Percentiles rank a stretch among this genome's conserved stretches.
Conservation (phyloP, 2,113 vertebrate species). For the Meriones unguiculatus region DNA sequence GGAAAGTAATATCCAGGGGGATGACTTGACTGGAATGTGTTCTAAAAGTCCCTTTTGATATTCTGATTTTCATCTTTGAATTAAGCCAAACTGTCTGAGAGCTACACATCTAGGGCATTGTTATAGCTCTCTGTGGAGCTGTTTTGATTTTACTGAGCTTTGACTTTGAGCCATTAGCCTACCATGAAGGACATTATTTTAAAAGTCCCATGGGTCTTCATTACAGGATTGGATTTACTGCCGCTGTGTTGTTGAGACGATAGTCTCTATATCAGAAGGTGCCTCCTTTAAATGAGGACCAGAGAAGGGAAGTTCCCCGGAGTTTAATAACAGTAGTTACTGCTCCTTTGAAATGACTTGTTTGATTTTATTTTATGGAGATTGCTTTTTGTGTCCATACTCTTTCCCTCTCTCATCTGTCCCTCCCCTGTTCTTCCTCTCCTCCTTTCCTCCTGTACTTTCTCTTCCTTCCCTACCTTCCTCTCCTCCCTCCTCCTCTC, state of each 20-base stretch:
- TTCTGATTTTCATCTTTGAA: slow-evolving; percentile 59
- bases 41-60: slow-evolving; percentile 50
- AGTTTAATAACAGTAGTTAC: slow-evolving; percentile 52
- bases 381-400: slow-evolving; percentile 8
- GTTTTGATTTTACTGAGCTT: slow-evolving; percentile 70
- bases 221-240: slow-evolving; percentile 56
- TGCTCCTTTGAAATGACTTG: slow-evolving; percentile 48
- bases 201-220: slow-evolving; percentile 40
- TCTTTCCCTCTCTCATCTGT: background rate
- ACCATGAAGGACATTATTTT: slow-evolving; percentile 65
- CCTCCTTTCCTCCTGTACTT: too few relatives aligned
- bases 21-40: slow-evolving; percentile 1
- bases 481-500: background rate
- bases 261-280: slow-evolving; percentile 29
- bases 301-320: slow-evolving; percentile 11
- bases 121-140: slow-evolving; percentile 50
- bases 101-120: background rate
- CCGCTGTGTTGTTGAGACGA: slow-evolving; percentile 24
- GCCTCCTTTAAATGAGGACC: slow-evolving; percentile 44
- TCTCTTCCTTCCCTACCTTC: background rate
- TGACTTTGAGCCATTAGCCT: slow-evolving; percentile 62
- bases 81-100: slow-evolving; percentile 37
- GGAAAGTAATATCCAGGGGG: slow-evolving; percentile 47
- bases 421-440: background rate
- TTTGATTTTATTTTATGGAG: slow-evolving; percentile 64